phyloP scores from a whole-genome alignment of 1,140 invertebrate genomes.

The Samia ricini region DNA sequence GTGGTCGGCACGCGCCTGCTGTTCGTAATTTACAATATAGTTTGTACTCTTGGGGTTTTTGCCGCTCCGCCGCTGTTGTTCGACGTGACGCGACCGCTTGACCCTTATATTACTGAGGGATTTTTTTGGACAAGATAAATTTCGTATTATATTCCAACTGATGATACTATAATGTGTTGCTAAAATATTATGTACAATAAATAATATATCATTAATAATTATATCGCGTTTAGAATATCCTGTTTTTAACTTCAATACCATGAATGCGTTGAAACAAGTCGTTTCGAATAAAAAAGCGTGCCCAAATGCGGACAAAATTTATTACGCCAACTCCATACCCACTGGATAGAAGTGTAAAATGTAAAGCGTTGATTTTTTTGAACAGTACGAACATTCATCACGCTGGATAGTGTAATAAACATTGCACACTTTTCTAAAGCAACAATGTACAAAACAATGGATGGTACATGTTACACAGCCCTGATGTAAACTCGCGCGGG shows the following conservation, averaged over 20 bases:
- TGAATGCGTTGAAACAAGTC: too few species aligned
- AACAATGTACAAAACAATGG: constrained; percentile 25
- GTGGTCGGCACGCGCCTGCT: constrained; percentile 55
- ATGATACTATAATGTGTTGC: too few species aligned
- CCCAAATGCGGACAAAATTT: neutral
- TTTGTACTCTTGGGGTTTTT: constrained; percentile 62
- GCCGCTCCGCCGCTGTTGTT: constrained; percentile 25
- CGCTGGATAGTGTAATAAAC: constrained; percentile 7
- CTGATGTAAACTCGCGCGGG: constrained; percentile 18
- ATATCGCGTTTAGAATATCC: too few species aligned
- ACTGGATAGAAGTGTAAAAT: neutral
- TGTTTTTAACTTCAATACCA: too few species aligned
- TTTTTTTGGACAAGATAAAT: constrained; percentile 46
- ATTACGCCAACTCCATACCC: neutral
- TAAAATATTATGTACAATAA: too few species aligned
- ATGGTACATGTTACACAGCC: constrained; percentile 18
- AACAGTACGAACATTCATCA: constrained; percentile 8
- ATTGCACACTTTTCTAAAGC: constrained; percentile 8
- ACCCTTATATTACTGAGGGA: constrained; percentile 62
- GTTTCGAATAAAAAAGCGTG: neutral
- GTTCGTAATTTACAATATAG: constrained; percentile 73
- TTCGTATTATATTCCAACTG: constrained; percentile 17
- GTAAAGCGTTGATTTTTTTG: constrained; percentile 3
- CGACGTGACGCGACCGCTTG: constrained; percentile 61
- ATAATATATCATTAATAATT: too few species aligned